Conservation (phyloP, 2,888 invertebrate genomes). For the Acronicta psi region DNA sequence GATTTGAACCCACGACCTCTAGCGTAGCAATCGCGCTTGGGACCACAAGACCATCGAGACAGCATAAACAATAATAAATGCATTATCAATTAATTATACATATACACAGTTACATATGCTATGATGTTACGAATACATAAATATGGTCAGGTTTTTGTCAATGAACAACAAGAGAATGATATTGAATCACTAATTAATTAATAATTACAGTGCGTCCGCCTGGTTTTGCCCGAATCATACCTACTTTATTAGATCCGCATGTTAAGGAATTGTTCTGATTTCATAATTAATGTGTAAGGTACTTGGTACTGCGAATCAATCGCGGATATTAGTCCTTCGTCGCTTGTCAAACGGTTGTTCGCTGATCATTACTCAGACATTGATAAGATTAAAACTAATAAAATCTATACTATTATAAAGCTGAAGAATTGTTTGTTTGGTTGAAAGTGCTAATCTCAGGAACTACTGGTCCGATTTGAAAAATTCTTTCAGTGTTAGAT, state of each 20-base stretch:
- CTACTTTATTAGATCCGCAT: slow-evolving; percentile 75
- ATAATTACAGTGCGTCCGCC: slow-evolving; percentile 55
- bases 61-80: no score
- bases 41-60: background rate
- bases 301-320: slow-evolving; percentile 80
- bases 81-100: slow-evolving; percentile 16
- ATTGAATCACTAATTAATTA: slow-evolving; percentile 56
- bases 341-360: slow-evolving; percentile 63
- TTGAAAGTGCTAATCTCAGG: no score
- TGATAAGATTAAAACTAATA: slow-evolving; percentile 57
- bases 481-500: no score
- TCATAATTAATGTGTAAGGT: slow-evolving; percentile 82
- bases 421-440: no score
- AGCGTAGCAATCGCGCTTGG: no score
- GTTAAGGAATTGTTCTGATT: slow-evolving; percentile 78
- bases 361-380: slow-evolving; percentile 63
- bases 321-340: slow-evolving; percentile 74
- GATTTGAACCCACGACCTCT: no score
- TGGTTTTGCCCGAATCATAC: slow-evolving; percentile 56
- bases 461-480: no score
- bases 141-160: slow-evolving; percentile 43
- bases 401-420: no score
- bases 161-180: slow-evolving; percentile 19
- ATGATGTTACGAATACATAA: slow-evolving; percentile 19
- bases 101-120: slow-evolving; percentile 9